Percentiles rank a stretch among this genome's conserved stretches.
These are phyloP conservation scores for Euura saliciscinereae DNA, from an alignment of 1,140 invertebrate species.

Conservation along the genomic window DNA sequence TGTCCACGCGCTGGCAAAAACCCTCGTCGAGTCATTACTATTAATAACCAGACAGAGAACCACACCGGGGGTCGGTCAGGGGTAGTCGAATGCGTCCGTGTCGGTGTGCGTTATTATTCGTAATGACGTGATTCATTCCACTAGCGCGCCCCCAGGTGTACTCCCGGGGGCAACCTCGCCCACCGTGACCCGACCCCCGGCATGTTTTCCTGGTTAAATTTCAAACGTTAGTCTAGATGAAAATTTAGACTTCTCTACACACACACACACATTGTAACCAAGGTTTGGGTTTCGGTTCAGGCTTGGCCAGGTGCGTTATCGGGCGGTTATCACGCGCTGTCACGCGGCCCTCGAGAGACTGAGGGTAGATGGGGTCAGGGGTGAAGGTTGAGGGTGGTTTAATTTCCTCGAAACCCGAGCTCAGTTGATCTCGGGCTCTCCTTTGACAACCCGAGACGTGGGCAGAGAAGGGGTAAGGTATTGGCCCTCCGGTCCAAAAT, in stretches of 20 bases:
- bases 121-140: constrained; percentile 4
- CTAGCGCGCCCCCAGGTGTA: not conserved
- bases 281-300: not conserved
- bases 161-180: not conserved
- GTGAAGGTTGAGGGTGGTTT: constrained; percentile 14
- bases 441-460: not conserved
- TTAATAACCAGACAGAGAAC: constrained; percentile 18
- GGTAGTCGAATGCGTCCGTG: not conserved
- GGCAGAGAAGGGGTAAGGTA: not conserved
- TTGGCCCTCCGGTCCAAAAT: not conserved
- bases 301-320: not conserved
- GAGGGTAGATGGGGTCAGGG: constrained; percentile 26
- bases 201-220: not conserved
- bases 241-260: no score
- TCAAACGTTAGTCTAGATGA: not conserved
- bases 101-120: not conserved
- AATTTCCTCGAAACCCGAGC: constrained; percentile 4
- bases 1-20: not conserved
- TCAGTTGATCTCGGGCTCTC: not conserved
- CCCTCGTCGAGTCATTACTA: constrained; percentile 1
- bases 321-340: not conserved
- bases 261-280: no score
- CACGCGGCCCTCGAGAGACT: constrained; percentile 16
- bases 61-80: constrained; percentile 16
- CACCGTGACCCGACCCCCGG: not conserved